These are phyloP conservation scores for Pseudochirops cupreus DNA, from an alignment of 2,797 vertebrate species.

Conservation along the genomic window DNA sequence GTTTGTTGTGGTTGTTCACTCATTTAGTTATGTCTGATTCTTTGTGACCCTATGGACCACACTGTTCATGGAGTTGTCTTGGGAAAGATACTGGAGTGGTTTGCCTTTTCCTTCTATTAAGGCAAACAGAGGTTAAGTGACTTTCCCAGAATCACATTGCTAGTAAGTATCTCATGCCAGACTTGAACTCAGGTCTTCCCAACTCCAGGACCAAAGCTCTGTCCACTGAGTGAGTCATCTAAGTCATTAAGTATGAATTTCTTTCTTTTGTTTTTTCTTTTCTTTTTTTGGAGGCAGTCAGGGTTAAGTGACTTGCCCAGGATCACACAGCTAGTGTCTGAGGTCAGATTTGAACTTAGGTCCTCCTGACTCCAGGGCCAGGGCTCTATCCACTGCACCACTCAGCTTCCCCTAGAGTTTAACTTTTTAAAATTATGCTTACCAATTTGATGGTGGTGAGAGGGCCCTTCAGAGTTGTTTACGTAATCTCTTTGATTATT, in stretches of 20 bases:
- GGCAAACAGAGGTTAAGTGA: not conserved
- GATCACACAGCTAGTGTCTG: too few species aligned
- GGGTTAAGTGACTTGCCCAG: too few species aligned
- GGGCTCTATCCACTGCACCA: too few species aligned
- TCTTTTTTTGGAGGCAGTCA: not conserved
- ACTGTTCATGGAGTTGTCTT: not conserved
- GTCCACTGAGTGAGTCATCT: not conserved
- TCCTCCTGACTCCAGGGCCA: too few species aligned
- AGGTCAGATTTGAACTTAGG: too few species aligned
- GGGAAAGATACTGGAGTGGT: not conserved
- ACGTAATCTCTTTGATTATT: not conserved
- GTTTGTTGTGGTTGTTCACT: not conserved
- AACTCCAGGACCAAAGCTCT: not conserved
- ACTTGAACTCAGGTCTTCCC: not conserved
- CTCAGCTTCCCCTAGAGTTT: not conserved
- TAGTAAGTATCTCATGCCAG: not conserved
- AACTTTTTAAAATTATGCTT: not conserved
- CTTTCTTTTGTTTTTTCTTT: too few species aligned
- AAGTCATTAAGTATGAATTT: not conserved
- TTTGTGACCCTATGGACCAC: not conserved
- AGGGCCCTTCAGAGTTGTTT: not conserved
- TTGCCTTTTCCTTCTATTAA: not conserved
- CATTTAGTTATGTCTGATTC: not conserved
- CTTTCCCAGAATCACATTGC: not conserved
- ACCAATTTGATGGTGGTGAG: not conserved